A percentile compares a stretch with the other conserved stretches of the same genome.
Conservation (phyloP, 2,113 vertebrate genomes). For the Cololabis saira region DNA sequence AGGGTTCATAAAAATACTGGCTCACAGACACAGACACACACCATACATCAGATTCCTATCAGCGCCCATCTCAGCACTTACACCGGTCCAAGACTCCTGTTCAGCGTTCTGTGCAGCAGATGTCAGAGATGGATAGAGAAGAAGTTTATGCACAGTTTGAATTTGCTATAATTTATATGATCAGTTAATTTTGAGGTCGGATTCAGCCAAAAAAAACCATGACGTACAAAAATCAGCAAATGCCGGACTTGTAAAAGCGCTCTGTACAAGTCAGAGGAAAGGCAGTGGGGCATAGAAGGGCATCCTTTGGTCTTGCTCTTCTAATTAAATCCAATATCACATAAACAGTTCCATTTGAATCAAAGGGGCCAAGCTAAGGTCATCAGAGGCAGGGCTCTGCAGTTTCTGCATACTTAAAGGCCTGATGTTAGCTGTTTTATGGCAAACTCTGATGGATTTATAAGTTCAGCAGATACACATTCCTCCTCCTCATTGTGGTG, state of each 20-base stretch:
- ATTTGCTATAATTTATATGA: background rate
- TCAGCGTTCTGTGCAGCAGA: constrained; percentile 80
- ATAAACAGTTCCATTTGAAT: constrained; percentile 23
- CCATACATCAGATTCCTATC: constrained; percentile 55
- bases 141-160: background rate
- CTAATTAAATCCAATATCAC: too few relatives aligned
- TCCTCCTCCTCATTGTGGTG: background rate
- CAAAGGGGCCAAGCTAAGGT: background rate
- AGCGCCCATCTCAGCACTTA: constrained; percentile 60
- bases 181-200: background rate
- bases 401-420: constrained; percentile 2
- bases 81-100: constrained; percentile 65
- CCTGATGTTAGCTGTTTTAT: constrained; percentile 12
- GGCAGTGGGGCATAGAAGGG: too few relatives aligned
- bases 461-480: constrained; percentile 6
- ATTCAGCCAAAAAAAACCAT: background rate
- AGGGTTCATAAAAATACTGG: constrained; percentile 80
- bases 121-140: constrained; percentile 47
- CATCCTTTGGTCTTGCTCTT: too few relatives aligned
- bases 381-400: background rate
- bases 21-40: constrained; percentile 40
- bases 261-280: too few relatives aligned
- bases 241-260: background rate
- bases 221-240: background rate
- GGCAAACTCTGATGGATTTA: constrained; percentile 17